These are phyloP conservation scores for Physocephala rufipes DNA, from an alignment of 2,888 invertebrate genomes.

Conservation along the genomic window DNA sequence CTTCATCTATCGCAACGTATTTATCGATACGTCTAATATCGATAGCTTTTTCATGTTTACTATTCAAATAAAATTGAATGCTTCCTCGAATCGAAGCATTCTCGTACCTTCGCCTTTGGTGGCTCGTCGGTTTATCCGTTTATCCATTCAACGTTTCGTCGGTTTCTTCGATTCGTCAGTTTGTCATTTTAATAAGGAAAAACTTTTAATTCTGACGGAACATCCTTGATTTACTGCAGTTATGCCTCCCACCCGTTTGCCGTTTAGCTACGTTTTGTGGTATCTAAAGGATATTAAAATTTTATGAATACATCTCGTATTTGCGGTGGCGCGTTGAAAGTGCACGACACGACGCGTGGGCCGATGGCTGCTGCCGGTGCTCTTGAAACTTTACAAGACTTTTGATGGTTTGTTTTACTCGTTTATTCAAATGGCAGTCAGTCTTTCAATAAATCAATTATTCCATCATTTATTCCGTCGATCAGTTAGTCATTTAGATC, in stretches of 20 bases:
- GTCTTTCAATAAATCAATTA: not conserved
- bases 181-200: constrained; percentile 10
- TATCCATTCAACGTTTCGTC: too few relatives aligned
- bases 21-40: constrained; percentile 2
- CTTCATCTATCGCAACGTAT: not conserved
- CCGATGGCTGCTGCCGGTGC: too few relatives aligned
- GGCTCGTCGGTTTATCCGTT: too few relatives aligned
- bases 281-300: constrained; percentile 21
- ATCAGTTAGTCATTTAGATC: not conserved
- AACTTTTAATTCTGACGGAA: not conserved
- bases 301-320: constrained; percentile 28
- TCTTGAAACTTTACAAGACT: constrained; percentile 27
- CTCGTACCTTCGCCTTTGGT: too few relatives aligned
- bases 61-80: constrained; percentile 13
- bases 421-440: not conserved
- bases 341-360: not conserved
- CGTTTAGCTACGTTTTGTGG: too few relatives aligned
- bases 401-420: constrained; percentile 7
- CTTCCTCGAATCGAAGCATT: not conserved
- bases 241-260: too few relatives aligned
- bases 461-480: not conserved
- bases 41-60: not conserved
- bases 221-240: not conserved
- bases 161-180: not conserved
- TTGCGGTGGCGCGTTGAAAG: too few relatives aligned